These are phyloP conservation scores for Apis cerana DNA, from an alignment of 1,140 invertebrate species.

Conservation along the genomic window DNA sequence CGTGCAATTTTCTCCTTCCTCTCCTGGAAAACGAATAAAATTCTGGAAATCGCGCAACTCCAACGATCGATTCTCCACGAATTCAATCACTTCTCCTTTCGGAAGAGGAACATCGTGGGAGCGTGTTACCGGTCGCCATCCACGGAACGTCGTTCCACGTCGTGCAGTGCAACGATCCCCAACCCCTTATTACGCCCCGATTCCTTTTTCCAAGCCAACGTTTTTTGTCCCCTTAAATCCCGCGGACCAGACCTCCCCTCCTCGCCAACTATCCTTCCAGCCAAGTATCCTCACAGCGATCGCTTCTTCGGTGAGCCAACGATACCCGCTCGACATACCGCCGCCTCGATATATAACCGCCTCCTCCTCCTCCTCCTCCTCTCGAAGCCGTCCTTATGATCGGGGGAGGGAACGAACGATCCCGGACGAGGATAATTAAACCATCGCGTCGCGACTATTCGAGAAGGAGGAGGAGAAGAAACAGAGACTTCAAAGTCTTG, in stretches of 20 bases:
- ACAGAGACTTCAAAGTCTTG: slow-evolving; percentile 54
- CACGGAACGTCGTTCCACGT: slow-evolving; percentile 2
- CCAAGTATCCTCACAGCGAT: background rate
- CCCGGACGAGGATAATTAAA: slow-evolving; percentile 76
- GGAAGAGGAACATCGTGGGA: slow-evolving; percentile 29
- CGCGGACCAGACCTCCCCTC: no score
- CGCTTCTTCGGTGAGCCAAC: slow-evolving; percentile 50
- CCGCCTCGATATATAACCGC: slow-evolving; percentile 69
- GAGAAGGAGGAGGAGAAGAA: background rate
- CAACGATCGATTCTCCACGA: no score
- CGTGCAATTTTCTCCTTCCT: no score
- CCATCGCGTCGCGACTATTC: slow-evolving; percentile 62
- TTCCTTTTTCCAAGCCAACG: background rate
- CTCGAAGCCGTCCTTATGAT: slow-evolving; percentile 1
- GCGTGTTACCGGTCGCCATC: background rate
- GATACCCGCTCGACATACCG: slow-evolving; percentile 62
- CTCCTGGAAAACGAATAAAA: no score
- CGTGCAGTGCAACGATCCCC: background rate
- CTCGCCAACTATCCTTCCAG: slow-evolving; percentile 11
- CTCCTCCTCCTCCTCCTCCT: slow-evolving; percentile 40
- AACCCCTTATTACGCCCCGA: slow-evolving; percentile 35
- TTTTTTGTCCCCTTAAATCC: slow-evolving; percentile 39
- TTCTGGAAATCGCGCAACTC: no score
- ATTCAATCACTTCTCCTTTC: no score
- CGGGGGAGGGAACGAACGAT: slow-evolving; percentile 21